These are phyloP conservation scores for Drosophila bipectinata DNA, from an alignment of 1,140 invertebrate genomes.

Conservation along the genomic window DNA sequence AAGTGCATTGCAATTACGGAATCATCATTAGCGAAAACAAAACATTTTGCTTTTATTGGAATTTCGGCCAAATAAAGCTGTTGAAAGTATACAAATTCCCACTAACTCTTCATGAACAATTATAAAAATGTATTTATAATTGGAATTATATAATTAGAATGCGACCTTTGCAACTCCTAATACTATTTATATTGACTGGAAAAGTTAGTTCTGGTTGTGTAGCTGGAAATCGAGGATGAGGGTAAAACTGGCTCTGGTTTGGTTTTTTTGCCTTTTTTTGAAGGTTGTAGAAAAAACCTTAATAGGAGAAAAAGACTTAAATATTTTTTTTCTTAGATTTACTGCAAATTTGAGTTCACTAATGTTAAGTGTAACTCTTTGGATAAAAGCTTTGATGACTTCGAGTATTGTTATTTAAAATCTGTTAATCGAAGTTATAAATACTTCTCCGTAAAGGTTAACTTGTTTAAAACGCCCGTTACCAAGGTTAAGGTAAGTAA, in stretches of 20 bases:
- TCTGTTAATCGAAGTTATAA: conserved; percentile 10
- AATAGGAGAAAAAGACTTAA: too few species aligned
- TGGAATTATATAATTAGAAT: too few species aligned
- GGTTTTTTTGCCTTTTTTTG: not conserved
- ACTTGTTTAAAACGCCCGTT: conserved; percentile 9
- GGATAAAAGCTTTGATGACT: conserved; percentile 2
- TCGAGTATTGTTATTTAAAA: conserved; percentile 16
- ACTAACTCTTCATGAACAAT: too few species aligned
- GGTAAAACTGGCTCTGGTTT: not conserved
- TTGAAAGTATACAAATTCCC: too few species aligned
- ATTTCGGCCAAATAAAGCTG: too few species aligned
- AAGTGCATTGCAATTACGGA: too few species aligned
- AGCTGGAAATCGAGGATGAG: not conserved
- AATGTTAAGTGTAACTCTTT: conserved; percentile 4
- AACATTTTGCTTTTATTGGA: too few species aligned
- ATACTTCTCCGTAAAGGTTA: conserved; percentile 7
- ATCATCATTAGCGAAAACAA: too few species aligned
- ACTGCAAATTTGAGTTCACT: conserved; percentile 7
- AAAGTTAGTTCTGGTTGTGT: not conserved
- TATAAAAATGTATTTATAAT: too few species aligned
- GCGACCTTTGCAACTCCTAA: too few species aligned
- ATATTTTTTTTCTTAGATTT: not conserved
- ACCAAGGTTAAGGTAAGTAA: conserved; percentile 1
- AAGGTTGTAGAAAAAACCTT: too few species aligned
- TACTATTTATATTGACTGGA: too few species aligned